These are phyloP conservation scores for Penaeus monodon DNA, from an alignment of 2,888 invertebrate species.

Conservation along the genomic window DNA sequence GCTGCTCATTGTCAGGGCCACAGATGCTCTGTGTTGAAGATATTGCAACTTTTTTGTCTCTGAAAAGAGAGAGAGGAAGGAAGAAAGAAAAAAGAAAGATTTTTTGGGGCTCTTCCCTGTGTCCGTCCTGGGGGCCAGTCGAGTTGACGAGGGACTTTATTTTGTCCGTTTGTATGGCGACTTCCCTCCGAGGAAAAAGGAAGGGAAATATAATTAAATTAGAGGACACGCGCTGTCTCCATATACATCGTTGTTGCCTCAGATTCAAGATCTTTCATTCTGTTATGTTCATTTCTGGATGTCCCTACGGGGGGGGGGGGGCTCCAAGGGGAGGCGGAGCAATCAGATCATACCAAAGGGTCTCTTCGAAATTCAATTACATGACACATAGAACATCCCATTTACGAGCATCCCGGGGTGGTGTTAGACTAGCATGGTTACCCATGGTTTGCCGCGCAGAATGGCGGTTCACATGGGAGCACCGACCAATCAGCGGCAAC, in stretches of 20 bases:
- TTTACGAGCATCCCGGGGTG: conserved; percentile 5
- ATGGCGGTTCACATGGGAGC: conserved; percentile 42
- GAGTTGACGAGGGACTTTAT: no score
- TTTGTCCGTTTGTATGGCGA: no score
- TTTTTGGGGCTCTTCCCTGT: neutral
- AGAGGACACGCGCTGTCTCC: no score
- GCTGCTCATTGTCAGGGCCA: conserved; percentile 13
- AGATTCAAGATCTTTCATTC: no score
- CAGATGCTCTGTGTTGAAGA: conserved; percentile 11
- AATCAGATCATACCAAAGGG: no score
- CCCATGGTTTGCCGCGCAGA: conserved; percentile 44
- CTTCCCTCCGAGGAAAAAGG: no score
- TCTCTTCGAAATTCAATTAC: conserved; percentile 29
- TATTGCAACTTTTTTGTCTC: conserved; percentile 9
- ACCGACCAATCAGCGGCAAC: conserved; percentile 45
- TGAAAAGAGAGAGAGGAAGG: neutral
- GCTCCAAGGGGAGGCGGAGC: no score
- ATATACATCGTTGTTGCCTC: no score
- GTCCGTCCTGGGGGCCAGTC: neutral
- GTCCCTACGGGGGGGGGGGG: no score
- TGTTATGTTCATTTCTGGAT: no score
- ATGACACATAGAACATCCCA: conserved; percentile 8
- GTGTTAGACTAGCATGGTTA: conserved; percentile 11
- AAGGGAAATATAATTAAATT: no score
- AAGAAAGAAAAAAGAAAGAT: neutral